Percentiles rank a stretch among this genome's conserved stretches.
Evolutionary conservation across 2,113 vertebrate genomes (phyloP).

Genomic region (Irena cyanogastra): DNA sequence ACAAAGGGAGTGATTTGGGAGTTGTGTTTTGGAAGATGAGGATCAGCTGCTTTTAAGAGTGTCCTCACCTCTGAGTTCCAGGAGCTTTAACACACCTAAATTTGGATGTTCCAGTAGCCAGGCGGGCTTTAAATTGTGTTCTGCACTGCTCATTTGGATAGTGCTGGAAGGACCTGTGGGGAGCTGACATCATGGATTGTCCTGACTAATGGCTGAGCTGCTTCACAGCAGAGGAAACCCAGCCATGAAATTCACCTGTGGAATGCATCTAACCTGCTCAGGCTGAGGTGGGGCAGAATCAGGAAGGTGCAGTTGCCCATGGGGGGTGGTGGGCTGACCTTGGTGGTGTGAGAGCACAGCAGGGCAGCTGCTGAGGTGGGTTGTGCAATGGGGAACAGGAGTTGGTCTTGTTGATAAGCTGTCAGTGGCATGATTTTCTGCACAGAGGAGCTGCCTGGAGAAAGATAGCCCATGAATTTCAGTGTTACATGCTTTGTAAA

Average conservation of each 20-base stretch:
- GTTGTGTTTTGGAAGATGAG: background rate
- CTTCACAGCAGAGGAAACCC: background rate
- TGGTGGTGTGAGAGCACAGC: background rate
- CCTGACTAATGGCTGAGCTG: background rate
- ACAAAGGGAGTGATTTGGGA: background rate
- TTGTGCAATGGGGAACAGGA: background rate
- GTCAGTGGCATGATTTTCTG: background rate
- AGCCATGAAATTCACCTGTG: background rate
- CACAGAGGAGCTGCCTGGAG: background rate
- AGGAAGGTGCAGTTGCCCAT: background rate
- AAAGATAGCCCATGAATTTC: background rate
- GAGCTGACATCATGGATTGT: background rate
- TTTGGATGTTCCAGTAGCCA: background rate
- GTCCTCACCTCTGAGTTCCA: background rate
- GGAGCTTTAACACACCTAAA: background rate
- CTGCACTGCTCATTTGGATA: background rate
- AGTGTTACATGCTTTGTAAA: rapidly evolving
- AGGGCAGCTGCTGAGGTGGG: background rate
- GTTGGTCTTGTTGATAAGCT: background rate
- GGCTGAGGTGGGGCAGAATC: background rate
- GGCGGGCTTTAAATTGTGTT: background rate
- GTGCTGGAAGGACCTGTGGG: background rate
- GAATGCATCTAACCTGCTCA: background rate
- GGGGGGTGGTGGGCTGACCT: rapidly evolving
- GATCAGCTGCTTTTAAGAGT: background rate